These are phyloP conservation scores for Phthorimaea operculella DNA, from an alignment of 1,140 invertebrate genomes.

Conservation along the genomic window DNA sequence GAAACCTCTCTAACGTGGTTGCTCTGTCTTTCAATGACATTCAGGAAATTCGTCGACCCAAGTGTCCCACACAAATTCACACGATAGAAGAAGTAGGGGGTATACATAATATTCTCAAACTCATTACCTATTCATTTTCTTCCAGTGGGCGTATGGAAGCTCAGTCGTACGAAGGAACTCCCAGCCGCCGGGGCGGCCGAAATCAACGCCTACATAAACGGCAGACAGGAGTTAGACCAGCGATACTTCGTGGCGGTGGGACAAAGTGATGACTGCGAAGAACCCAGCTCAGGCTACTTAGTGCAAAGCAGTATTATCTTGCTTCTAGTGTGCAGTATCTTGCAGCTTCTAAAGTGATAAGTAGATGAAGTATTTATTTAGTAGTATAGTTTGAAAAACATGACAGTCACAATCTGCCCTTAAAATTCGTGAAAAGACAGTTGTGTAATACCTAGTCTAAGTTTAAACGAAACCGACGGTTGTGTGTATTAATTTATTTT, in stretches of 20 bases:
- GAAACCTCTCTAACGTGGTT: neutral
- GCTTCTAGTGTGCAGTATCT: conserved; percentile 11
- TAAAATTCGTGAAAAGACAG: no score
- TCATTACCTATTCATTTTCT: conserved; percentile 13
- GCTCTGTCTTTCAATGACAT: neutral
- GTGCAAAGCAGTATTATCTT: conserved; percentile 42
- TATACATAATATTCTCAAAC: no score
- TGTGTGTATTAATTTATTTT: no score
- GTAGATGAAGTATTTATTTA: no score
- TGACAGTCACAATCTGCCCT: no score
- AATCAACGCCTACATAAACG: conserved; percentile 23
- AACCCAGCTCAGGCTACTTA: conserved; percentile 35
- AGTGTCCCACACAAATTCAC: neutral
- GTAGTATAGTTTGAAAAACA: no score
- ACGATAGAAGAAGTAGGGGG: no score
- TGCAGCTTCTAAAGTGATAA: neutral
- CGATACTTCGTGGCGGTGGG: conserved; percentile 27
- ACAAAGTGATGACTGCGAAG: conserved; percentile 37
- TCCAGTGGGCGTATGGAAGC: conserved; percentile 31
- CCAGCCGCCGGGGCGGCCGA: conserved; percentile 12
- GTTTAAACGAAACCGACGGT: no score
- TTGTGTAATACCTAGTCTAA: no score
- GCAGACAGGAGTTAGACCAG: conserved; percentile 24
- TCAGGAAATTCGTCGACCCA: neutral
- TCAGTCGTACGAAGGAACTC: conserved; percentile 32